Base-by-base conservation (phyloP, 2,113 vertebrate genomes). In the Psittacus erithacus region DNA sequence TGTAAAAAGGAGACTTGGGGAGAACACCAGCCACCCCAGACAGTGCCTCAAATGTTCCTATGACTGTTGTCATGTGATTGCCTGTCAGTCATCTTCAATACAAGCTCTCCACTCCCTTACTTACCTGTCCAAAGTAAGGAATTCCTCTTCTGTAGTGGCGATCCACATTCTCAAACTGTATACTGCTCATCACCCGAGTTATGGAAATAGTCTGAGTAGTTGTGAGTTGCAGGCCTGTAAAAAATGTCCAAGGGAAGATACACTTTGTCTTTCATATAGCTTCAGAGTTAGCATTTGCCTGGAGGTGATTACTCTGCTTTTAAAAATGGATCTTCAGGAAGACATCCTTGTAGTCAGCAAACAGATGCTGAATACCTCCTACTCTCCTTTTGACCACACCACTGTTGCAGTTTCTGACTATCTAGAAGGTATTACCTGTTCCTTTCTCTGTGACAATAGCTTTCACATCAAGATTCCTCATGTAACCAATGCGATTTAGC, bases 51-150 rank as follows among this genome's bases (percentile, higher is more conserved):
- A 22, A 64, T 73, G n/a, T 63, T 91, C 35, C 43, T 31, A 8
- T 76, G 35, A 23, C 12, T 47, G 8, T 19, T 78, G 7, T 69
- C 33, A 22, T 57, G 31, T 24, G 38, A n/a, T 62, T 63, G 17
- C 11, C 35, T 82, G 33, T 31, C 59, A 62, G 24, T 73, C 13
- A 11, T 23, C 44, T 71, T 57, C 46, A 46, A 23, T 62, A 69
- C 10, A 82, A 62, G n/a, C 4, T 25, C 29, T 83, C 19, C 31
- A 17, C 69, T 25, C 38, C 52, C 46, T 69, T 64, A 9, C 35
- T 93, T 86, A 97, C 97, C 95, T 96, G 97, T 14, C 97, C 97
- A 65, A 92, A 91, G 38, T 97, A 97, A 90, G 96, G 95, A 77
- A 98, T 95, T 52, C 97, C 97, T 70, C 96, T 96, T 89, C 70